phyloP scores from a whole-genome alignment of 1,140 invertebrate species.

The Mizuhopecten yessoensis region DNA sequence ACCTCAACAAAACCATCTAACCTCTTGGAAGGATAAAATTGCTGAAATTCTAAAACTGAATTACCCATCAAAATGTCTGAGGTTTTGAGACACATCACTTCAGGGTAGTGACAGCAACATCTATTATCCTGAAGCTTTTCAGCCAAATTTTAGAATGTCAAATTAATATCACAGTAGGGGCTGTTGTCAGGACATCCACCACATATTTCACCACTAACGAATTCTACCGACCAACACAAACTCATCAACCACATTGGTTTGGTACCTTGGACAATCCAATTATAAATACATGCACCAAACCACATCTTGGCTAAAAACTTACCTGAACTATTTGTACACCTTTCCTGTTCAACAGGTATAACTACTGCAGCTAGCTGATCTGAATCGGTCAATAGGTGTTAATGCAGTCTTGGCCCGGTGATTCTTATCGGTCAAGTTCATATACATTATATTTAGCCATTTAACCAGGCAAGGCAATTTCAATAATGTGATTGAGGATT shows the following conservation, averaged over 20 bases:
- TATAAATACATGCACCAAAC: background rate
- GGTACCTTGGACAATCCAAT: background rate
- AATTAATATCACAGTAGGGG: constrained; percentile 5
- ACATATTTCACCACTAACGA: background rate
- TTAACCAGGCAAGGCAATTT: background rate
- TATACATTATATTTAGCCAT: constrained; percentile 7
- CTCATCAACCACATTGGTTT: background rate
- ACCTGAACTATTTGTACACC: background rate
- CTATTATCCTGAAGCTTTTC: background rate
- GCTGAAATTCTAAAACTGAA: background rate
- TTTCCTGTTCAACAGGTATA: background rate
- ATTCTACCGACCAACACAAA: background rate
- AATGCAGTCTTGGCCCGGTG: background rate
- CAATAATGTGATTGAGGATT: constrained; percentile 34
- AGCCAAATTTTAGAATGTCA: background rate
- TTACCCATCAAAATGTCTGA: background rate
- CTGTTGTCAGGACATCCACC: background rate
- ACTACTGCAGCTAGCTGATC: background rate
- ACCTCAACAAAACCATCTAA: background rate
- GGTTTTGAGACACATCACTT: background rate
- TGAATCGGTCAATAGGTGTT: background rate
- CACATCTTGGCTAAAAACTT: background rate
- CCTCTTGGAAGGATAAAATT: constrained; percentile 1
- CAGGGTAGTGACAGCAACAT: background rate
- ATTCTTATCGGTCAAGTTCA: background rate